Conservation (phyloP, 2,113 vertebrate species). For the Suricata suricatta region DNA sequence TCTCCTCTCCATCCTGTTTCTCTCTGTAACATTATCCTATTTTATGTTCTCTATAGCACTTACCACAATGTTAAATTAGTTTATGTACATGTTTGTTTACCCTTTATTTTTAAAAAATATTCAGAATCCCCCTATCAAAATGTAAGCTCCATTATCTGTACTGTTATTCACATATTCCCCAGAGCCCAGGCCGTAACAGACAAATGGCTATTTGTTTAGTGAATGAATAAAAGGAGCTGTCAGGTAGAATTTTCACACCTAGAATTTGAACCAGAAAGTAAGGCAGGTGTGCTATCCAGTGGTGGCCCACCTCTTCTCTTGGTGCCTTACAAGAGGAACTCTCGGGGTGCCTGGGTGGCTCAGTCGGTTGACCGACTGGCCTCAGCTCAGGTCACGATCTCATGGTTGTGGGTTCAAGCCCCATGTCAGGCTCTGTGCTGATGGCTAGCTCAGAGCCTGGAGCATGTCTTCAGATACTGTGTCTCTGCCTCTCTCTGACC, state of each 20-base stretch:
- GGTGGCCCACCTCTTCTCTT: background rate
- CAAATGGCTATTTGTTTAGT: background rate
- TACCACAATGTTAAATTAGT: background rate
- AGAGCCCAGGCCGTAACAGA: background rate
- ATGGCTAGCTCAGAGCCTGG: too few species aligned
- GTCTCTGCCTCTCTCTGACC: too few species aligned
- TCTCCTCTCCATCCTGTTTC: background rate
- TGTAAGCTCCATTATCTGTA: background rate
- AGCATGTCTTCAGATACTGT: too few species aligned
- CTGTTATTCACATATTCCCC: background rate
- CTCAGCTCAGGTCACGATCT: too few species aligned
- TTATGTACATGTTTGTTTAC: background rate
- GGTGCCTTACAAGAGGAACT: background rate
- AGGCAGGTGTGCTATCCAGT: background rate
- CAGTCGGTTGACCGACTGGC: too few species aligned
- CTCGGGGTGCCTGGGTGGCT: background rate
- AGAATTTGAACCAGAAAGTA: background rate
- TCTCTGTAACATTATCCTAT: background rate
- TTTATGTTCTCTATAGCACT: constrained; percentile 4
- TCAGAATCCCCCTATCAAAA: background rate
- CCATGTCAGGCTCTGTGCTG: too few species aligned
- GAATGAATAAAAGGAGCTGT: background rate
- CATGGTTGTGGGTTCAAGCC: too few species aligned
- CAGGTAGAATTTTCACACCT: background rate
- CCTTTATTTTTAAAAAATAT: background rate